Evolutionary conservation across 1,140 invertebrate species (phyloP).

Genomic region (Drosophila fuyamai): DNA sequence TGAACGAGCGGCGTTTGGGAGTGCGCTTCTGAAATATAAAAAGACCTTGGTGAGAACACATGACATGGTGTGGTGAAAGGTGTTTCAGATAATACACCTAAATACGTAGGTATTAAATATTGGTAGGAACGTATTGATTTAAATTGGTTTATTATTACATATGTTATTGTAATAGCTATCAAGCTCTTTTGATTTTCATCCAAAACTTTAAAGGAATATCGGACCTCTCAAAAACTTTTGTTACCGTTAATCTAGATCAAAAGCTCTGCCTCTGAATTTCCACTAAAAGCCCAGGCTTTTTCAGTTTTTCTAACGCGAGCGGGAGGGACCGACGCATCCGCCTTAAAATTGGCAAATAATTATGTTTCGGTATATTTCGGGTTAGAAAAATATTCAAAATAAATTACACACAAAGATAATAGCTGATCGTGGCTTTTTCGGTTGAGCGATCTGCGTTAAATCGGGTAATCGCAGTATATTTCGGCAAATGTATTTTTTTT

Average conservation of each 20-base stretch:
- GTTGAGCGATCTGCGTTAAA: neutral
- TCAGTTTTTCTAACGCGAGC: neutral
- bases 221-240: neutral
- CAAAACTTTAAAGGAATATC: neutral
- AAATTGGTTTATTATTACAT: too few relatives aligned
- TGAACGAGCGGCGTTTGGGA: conserved; percentile 76
- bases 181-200: too few relatives aligned
- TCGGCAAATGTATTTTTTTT: too few relatives aligned
- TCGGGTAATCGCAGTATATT: too few relatives aligned
- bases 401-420: too few relatives aligned
- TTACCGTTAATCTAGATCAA: neutral
- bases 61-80: too few relatives aligned
- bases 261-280: neutral
- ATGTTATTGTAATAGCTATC: too few relatives aligned
- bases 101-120: neutral
- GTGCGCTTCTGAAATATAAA: conserved; percentile 69
- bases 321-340: neutral
- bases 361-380: neutral
- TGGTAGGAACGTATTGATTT: neutral
- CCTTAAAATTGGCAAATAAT: neutral
- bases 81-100: conserved; percentile 3
- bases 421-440: neutral
- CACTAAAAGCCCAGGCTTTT: neutral
- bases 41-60: conserved; percentile 4
- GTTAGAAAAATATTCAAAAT: neutral